Conservation (phyloP, 2,113 vertebrate genomes). For the Phrynosoma platyrhinos region DNA sequence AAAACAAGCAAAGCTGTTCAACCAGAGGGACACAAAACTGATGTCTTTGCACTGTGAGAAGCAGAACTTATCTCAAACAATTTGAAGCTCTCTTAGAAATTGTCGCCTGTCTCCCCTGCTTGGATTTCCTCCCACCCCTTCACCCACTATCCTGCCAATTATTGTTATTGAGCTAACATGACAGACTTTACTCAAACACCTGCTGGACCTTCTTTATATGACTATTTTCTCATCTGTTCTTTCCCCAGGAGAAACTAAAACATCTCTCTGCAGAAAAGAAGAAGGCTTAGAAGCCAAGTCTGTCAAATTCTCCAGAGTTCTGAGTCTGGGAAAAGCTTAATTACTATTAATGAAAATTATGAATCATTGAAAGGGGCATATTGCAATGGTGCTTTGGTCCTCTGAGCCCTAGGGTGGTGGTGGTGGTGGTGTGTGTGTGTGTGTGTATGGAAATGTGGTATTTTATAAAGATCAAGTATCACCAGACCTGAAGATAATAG, state of each 20-base stretch:
- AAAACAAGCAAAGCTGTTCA: background rate
- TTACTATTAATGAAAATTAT: background rate
- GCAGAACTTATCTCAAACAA: background rate
- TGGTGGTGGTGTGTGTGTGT: background rate
- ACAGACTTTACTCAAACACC: constrained; percentile 5
- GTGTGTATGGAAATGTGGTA: background rate
- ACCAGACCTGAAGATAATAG: background rate
- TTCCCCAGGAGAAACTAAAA: constrained; percentile 19
- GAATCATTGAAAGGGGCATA: accelerated
- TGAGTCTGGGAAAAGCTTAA: constrained; percentile 6
- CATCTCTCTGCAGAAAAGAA: background rate
- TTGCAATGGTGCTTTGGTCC: background rate
- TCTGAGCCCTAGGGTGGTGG: background rate
- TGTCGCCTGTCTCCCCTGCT: background rate
- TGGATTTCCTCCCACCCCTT: constrained; percentile 4
- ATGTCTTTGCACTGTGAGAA: background rate
- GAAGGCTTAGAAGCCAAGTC: background rate
- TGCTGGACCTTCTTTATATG: constrained; percentile 8
- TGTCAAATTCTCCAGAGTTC: accelerated
- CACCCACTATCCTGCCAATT: accelerated
- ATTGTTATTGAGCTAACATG: constrained; percentile 11
- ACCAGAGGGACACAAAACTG: background rate
- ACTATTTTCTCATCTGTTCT: constrained; percentile 26
- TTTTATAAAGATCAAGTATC: constrained; percentile 8
- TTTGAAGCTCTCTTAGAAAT: background rate